Percentiles rank a stretch among this genome's conserved stretches.
Evolutionary conservation across 2,888 invertebrate genomes (phyloP).

Genomic region (Synanthedon andrenaeformis): DNA sequence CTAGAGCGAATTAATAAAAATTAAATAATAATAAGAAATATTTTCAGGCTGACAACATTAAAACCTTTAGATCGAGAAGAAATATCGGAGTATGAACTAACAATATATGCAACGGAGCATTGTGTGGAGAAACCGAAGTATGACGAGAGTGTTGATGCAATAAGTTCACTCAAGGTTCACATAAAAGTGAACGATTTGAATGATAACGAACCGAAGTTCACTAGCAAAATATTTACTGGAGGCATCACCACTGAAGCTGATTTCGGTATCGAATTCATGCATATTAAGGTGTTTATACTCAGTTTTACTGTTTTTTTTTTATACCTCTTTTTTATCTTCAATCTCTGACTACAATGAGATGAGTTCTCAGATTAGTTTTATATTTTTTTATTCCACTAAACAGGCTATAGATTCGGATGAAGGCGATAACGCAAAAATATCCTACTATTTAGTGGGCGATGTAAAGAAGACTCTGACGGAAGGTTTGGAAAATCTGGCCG

Average conservation of each 20-base stretch:
- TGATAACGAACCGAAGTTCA: constrained; percentile 90
- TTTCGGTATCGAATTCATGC: constrained; percentile 90
- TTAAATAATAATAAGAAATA: neutral
- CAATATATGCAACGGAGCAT: constrained; percentile 82
- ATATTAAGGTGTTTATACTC: constrained; percentile 73
- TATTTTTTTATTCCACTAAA: neutral
- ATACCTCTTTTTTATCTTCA: neutral
- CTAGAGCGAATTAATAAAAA: too few relatives aligned
- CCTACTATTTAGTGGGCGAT: constrained; percentile 82
- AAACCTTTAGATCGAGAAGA: constrained; percentile 78
- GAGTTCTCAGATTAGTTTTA: too few relatives aligned
- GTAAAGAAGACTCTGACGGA: constrained; percentile 87
- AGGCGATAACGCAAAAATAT: constrained; percentile 79
- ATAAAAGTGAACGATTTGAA: constrained; percentile 86
- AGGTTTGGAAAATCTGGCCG: constrained; percentile 83
- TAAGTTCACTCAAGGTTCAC: constrained; percentile 77
- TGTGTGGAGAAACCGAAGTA: constrained; percentile 70
- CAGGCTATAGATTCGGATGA: constrained; percentile 83
- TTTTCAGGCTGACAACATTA: constrained; percentile 16
- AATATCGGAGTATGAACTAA: constrained; percentile 70
- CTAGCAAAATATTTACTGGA: constrained; percentile 86
- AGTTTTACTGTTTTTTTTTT: neutral
- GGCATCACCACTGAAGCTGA: constrained; percentile 94
- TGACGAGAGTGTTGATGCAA: constrained; percentile 69
- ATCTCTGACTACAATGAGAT: neutral